Base-by-base conservation (phyloP, 2,797 vertebrate genomes). In the Galago senegalensis region DNA sequence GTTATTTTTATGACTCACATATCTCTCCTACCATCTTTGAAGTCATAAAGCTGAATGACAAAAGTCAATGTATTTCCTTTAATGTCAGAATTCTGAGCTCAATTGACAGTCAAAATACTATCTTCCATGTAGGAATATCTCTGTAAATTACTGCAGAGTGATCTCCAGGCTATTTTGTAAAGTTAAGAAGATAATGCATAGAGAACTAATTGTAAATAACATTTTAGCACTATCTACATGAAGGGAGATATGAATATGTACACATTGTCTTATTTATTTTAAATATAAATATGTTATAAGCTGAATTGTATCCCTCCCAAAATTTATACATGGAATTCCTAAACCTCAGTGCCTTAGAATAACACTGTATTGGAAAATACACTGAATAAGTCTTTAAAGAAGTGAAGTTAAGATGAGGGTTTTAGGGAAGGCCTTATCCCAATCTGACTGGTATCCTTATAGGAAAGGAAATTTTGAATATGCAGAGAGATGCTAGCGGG, bases 61-160 rank as follows among this genome's bases (percentile, higher is more conserved):
- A 87, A 88, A 91, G 37, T 37, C 29, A 46, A n/a, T 40, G 20
- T 11, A 93, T 23, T 77, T 79, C 29, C 79, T 92, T 58, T 46
- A 72, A 49, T 65, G 46, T 61, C 53, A 92, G 40, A 91, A 76
- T 20, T 65, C 23, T 61, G 14, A 77, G 31, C 17, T 70, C 70
- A 87, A 67, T 21, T 46, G 43, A 80, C 6, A 87, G 37, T 63
- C 27, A 88, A 97, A 94, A 75, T 56, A 67, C 25, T 69, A 56
- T 73, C 31, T 91, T 91, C n/a, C 72, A 79, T 60, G 73, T 60
- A 83, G 69, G 14, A 56, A 18, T 37, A 25, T 5, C 37, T 72
- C 61, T 72, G 12, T 31, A 25, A 29, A 58, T 12, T 61, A 13
- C 14, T 49, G 23, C 21, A 8, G 65, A 34, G 21, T 9, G 37